Base-by-base conservation (phyloP, 2,888 invertebrate species). In the Mesochorus sp. region DNA sequence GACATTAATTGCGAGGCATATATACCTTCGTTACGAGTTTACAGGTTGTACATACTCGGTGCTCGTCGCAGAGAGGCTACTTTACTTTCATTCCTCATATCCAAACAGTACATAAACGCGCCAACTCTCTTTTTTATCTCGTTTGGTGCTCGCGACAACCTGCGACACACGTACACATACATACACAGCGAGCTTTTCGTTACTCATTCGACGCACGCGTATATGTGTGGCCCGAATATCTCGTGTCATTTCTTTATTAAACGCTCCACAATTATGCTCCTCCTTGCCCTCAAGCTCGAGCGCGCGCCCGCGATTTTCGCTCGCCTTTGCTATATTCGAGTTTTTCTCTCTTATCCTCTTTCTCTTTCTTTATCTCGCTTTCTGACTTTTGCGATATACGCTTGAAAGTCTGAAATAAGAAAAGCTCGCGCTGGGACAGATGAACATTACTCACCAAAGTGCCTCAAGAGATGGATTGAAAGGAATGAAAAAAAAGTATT, bases 171-270 rank as follows among this genome's bases (percentile, higher is more conserved):
- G 10, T 31, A n/a, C 59, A 6, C 55, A 57, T 47, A 39, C 51
- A 59, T 19, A 53, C 51, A 55, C 49, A 21, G 34, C 10, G 49
- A 21, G 28, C 49, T 44, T 42, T 53, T 70, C 78, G 75, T 75
- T 81, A 61, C 75, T 80, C 76, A 83, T 74, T 72, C 80, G 59
- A 44, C 44, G 71, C 79, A 76, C 81, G 66, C 62, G 37, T 81
- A 74, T 80, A 85, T 81, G 83, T 84, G 81, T 82, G 85, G 80
- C 83, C 86, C 85, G 84, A 85, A 86, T 88, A 85, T 85, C 83
- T 80, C 83, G 85, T 83, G 86, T 88, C 86, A 85, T 85, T 87
- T 87, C 85, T 85, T 85, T 87, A 88, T 88, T 87, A 86, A 87
- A 86, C 80, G 82, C 76, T 71, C 82, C 83, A 82, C 82, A 83